A percentile compares a stretch with the other conserved stretches of the same genome.
Conservation (phyloP, 1,140 invertebrate species). For the Sinonovacula constricta region DNA sequence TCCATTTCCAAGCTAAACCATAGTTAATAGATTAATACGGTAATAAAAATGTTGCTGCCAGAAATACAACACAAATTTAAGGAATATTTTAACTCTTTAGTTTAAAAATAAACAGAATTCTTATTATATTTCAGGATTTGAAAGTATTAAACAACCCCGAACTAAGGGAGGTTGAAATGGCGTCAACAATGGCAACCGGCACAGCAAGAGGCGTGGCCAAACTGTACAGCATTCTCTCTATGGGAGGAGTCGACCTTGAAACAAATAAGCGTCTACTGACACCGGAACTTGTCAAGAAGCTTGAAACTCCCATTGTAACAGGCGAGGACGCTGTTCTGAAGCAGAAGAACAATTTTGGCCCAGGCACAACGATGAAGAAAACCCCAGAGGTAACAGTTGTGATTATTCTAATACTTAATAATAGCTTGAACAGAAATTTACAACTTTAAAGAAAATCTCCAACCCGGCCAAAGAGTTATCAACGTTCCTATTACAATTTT, state of each 20-base stretch:
- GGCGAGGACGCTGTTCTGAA: conserved; percentile 27
- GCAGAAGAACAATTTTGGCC: neutral
- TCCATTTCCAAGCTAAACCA: too few species aligned
- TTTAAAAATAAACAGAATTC: too few species aligned
- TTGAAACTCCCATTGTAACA: conserved; percentile 14
- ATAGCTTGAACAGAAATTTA: too few species aligned
- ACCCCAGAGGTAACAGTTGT: conserved; percentile 28
- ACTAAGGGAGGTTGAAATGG: conserved; percentile 35
- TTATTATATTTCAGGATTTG: neutral
- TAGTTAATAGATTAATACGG: too few species aligned
- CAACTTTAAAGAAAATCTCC: too few species aligned
- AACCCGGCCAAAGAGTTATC: too few species aligned
- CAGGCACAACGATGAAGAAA: conserved; percentile 19
- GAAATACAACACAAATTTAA: too few species aligned
- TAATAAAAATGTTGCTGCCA: too few species aligned
- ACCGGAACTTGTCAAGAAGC: conserved; percentile 23
- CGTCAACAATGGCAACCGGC: conserved; percentile 32
- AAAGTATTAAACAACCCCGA: conserved; percentile 42
- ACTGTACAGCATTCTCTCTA: conserved; percentile 53
- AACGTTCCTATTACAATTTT: too few species aligned
- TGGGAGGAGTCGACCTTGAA: conserved; percentile 32
- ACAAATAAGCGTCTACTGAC: conserved; percentile 41
- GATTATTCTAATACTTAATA: too few species aligned
- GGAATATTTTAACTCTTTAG: too few species aligned
- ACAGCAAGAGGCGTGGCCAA: conserved; percentile 54